Conservation (phyloP, 2,888 invertebrate species). For the Adela reaumurella region DNA sequence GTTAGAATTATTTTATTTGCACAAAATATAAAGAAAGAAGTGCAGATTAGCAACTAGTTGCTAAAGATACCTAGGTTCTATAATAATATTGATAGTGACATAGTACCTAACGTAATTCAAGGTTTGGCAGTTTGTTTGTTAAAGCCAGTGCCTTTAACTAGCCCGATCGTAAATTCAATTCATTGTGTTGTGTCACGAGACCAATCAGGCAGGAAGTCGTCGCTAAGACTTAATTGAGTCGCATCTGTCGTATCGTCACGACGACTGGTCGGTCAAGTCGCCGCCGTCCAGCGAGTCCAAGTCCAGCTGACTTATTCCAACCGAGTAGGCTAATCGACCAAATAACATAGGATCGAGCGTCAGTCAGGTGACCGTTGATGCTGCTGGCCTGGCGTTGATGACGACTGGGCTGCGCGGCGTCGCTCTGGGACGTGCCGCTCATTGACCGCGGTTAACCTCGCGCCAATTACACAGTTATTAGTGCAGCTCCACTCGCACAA, state of each 20-base stretch:
- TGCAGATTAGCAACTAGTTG: too few species aligned
- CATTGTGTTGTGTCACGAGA: neutral
- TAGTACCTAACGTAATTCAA: too few species aligned
- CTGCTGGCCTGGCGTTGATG: too few species aligned
- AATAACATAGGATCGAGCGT: neutral
- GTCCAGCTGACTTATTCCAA: too few species aligned
- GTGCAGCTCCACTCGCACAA: constrained; percentile 33
- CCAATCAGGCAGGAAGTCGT: neutral
- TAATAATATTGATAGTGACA: too few species aligned
- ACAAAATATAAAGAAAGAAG: too few species aligned
- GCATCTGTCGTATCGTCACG: neutral
- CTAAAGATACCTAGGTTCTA: too few species aligned
- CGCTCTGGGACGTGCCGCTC: neutral
- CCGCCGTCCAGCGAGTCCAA: neutral
- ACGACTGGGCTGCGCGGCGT: neutral
- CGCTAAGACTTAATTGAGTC: neutral
- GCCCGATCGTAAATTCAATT: neutral
- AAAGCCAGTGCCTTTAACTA: neutral
- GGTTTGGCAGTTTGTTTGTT: too few species aligned
- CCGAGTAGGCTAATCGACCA: too few species aligned
- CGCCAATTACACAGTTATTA: constrained; percentile 47
- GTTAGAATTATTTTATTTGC: too few species aligned
- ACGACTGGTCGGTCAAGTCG: neutral
- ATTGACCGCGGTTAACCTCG: constrained; percentile 33
- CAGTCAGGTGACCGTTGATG: neutral